A percentile compares a stretch with the other conserved stretches of the same genome.
Conservation (phyloP, 2,888 invertebrate species). For the Metopia argyrocephala region DNA sequence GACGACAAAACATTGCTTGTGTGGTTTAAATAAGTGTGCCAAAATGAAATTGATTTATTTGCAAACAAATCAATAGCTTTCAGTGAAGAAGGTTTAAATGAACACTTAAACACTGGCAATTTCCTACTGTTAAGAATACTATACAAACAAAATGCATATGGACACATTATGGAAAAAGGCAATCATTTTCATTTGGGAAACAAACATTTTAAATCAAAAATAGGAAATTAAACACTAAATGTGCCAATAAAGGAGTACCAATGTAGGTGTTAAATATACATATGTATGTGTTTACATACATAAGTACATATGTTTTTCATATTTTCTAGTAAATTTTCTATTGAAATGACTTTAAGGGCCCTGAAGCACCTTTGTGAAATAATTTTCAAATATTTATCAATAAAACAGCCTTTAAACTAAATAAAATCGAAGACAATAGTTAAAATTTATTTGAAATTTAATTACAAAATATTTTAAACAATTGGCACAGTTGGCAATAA, state of each 20-base stretch:
- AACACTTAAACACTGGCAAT: conserved; percentile 53
- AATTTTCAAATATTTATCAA: background rate
- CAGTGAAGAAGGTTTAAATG: conserved; percentile 13
- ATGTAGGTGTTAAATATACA: background rate
- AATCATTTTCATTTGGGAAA: conserved; percentile 15
- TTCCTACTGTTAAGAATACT: conserved; percentile 44
- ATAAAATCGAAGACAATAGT: background rate
- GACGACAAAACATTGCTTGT: too few relatives aligned
- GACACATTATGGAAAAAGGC: background rate
- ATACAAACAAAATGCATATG: background rate
- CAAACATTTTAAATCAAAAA: too few relatives aligned
- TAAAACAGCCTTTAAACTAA: background rate
- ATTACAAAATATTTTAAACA: too few relatives aligned
- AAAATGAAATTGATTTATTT: background rate
- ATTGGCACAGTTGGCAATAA: background rate
- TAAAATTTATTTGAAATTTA: background rate
- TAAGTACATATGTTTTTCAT: background rate
- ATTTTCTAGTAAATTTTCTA: background rate
- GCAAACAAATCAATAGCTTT: background rate
- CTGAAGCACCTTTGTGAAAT: conserved; percentile 7
- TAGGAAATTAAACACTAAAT: conserved; percentile 42
- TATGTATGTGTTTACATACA: background rate
- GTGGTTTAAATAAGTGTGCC: background rate
- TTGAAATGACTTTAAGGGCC: conserved; percentile 44
- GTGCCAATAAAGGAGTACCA: conserved; percentile 14